Evolutionary conservation across 2,888 invertebrate genomes (phyloP).

Genomic region (Lepidonotus clava): DNA sequence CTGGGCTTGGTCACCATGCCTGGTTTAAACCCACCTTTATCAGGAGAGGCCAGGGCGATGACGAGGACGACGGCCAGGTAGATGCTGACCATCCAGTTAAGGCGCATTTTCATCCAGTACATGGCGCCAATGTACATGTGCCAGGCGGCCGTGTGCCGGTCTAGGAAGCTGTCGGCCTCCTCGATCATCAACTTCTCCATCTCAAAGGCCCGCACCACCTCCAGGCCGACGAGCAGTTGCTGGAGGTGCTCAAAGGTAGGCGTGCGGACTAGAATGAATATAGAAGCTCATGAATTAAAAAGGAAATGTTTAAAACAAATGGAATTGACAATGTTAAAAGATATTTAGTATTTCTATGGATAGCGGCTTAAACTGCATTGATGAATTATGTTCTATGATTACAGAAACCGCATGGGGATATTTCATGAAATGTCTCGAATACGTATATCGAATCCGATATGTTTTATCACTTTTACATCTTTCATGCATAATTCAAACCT

Average conservation of each 20-base stretch:
- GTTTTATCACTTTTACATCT: too few species aligned
- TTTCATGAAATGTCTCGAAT: too few species aligned
- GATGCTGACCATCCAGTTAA: conserved; percentile 6
- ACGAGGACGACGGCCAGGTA: background rate
- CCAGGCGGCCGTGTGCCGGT: conserved; percentile 29
- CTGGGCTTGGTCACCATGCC: too few species aligned
- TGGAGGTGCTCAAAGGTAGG: conserved; percentile 35
- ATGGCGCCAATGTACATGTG: conserved; percentile 28
- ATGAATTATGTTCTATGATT: too few species aligned
- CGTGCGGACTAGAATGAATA: conserved; percentile 27
- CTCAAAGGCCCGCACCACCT: conserved; percentile 1
- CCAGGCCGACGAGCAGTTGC: background rate
- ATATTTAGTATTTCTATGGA: too few species aligned
- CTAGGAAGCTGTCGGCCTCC: background rate
- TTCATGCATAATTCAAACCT: too few species aligned
- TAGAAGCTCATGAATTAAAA: too few species aligned
- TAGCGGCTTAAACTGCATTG: too few species aligned
- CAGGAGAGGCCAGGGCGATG: background rate
- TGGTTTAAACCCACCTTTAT: background rate
- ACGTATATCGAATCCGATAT: too few species aligned
- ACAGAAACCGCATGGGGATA: too few species aligned
- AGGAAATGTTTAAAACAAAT: too few species aligned
- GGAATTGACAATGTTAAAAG: too few species aligned
- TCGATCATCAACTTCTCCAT: conserved; percentile 7
- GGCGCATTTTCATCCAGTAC: conserved; percentile 36